Evolutionary conservation across 2,888 invertebrate genomes (phyloP), one percentile per base, ranked within the genome.

Genomic region (Drosophila koepferae): DNA sequence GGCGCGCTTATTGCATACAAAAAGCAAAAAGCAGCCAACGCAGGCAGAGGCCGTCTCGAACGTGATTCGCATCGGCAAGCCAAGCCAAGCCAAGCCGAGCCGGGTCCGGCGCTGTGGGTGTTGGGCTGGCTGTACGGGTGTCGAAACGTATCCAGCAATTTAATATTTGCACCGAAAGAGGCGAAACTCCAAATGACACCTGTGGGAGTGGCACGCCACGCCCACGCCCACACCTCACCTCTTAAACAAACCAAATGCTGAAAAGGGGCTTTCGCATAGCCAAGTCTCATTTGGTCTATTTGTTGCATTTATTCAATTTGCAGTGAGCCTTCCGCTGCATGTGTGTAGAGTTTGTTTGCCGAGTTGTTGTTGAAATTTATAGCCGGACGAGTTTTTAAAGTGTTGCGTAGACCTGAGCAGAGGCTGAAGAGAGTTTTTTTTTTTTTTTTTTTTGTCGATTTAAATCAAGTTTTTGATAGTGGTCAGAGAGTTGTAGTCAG

Each of bases 61-160:
- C 76, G 69, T 78, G 78, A 46, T 51, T 63, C 49, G 63, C 61
- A 59, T 64, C 16, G 44, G 1, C 60, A 53, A 44, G 18, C 34
- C 38, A 16, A 12, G 5, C 6, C 16, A 38, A 46, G 48, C 54
- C 23, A 4, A 4, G 23, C 23, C 23, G 23, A 0, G 23, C 23
- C 48, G n/a, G 46, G 59, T 41, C 55, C 12, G 20, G 20, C 38
- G 38, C 18, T 62, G 28, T 49, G 48, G n/a, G 31, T 44, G 48
- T 36, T 63, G 44, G 23, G 4, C 23, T 20, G 23, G 14, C 9
- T 28, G 28, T 41, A 3, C 55, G 23, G 58, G 60, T 61, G 60
- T 64, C 53, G 70, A 66, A 71, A 67, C 61, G 64, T 61, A 63
- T 63, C 56, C 60, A 54, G 70, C 78, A 74, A 56, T 65, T 77